A percentile compares a stretch with the other conserved stretches of the same genome.
Evolutionary conservation across 1,140 invertebrate species (phyloP).

Genomic region (Panagrolaimus sp.): DNA sequence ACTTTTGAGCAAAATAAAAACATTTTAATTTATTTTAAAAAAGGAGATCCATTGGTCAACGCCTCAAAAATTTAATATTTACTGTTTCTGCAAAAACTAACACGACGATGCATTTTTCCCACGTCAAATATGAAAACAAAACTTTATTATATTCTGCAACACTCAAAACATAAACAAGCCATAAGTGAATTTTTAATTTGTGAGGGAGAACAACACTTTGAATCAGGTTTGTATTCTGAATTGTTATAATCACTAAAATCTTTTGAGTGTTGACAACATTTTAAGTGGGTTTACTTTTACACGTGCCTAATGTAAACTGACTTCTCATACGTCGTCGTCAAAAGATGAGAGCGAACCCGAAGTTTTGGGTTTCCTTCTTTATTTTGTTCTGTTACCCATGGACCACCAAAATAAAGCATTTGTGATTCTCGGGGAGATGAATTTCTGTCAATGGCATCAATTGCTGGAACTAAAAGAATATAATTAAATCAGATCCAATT

Average conservation of each 20-base stretch:
- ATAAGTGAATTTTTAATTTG: constrained; percentile 2
- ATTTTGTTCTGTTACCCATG: neutral
- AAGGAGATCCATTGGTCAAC: too few relatives aligned
- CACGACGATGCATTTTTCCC: too few relatives aligned
- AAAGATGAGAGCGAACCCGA: constrained; percentile 8
- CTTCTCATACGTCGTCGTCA: neutral
- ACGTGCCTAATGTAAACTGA: constrained; percentile 14
- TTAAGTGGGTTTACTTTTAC: neutral
- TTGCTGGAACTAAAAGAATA: neutral
- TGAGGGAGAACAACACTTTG: too few relatives aligned
- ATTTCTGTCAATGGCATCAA: neutral
- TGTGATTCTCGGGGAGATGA: neutral
- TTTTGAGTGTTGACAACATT: too few relatives aligned
- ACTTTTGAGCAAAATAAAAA: too few relatives aligned
- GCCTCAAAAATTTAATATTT: too few relatives aligned
- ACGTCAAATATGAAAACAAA: neutral
- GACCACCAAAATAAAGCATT: constrained; percentile 8
- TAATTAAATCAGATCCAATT: too few relatives aligned
- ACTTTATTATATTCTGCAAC: neutral
- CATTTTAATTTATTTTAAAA: too few relatives aligned
- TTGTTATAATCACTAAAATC: too few relatives aligned
- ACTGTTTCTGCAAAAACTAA: too few relatives aligned
- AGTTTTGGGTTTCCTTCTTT: constrained; percentile 9
- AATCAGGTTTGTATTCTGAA: too few relatives aligned
- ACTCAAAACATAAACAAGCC: constrained; percentile 15